Base-by-base conservation (phyloP, 2,113 vertebrate genomes). In the Grammomys surdaster region DNA sequence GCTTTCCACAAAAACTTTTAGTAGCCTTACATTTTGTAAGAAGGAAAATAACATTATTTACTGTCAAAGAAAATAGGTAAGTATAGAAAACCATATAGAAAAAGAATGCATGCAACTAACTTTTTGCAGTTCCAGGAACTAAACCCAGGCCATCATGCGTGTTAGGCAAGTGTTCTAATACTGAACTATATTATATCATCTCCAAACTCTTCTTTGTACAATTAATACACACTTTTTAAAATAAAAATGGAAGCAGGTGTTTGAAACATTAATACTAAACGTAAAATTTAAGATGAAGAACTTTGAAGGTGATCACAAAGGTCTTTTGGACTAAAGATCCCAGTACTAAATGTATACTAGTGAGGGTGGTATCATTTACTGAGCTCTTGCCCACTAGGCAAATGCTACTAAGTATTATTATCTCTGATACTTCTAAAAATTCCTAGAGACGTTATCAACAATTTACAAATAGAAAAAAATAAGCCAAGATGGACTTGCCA, bases 391-490 rank as follows among this genome's bases (percentile, higher is more conserved):
- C 31, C 1, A 93, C 82, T 54, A 97, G 78, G 70, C 60, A 97
- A 96, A 81, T 76, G 3, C 16, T 80, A 3, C 12, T 78, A 92
- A 92, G 58, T 43, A 65, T 72, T 85, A 80, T 67, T 76, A 96
- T 88, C 36, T 95, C 75, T 77, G 84, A 93, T 93, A 33, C 70
- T 67, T 93, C 31, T 77, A 94, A 89, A 56, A 96, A 80, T 17
- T 95, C n/a, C 51, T 6, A 69, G 60, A 94, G 65, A n/a, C 17
- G 91, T 69, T 86, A 63, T 77, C 63, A 72, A 72, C 81, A 93
- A 89, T 95, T 96, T 93, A 93, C 51, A 95, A 93, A 91, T 77
- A 13, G 67, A 36, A 69, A 97, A 36, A 96, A 92, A 96, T 81
- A 97, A 96, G 76, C 24, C n/a, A 91, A 91, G n/a, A 91, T 72